These are phyloP conservation scores for Vanessa cardui DNA, from an alignment of 2,888 invertebrate genomes.

Conservation along the genomic window DNA sequence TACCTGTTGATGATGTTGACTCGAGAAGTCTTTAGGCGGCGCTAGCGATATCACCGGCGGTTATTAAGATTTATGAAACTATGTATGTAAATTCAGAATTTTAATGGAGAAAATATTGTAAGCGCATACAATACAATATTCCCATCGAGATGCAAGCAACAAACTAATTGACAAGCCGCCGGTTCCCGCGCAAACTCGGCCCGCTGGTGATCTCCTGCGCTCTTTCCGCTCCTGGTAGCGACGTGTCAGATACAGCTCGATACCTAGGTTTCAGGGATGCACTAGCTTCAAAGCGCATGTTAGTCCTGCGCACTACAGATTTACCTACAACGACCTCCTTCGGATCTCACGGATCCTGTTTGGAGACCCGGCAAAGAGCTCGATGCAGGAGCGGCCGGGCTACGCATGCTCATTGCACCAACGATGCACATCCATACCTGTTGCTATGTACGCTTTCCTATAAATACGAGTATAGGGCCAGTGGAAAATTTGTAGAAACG, in stretches of 20 bases:
- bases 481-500: neutral
- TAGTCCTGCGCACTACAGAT: constrained; percentile 27
- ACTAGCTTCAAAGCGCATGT: constrained; percentile 31
- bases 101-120: neutral
- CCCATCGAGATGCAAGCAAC: constrained; percentile 6
- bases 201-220: neutral
- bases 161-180: constrained; percentile 5
- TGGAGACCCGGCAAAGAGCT: constrained; percentile 9
- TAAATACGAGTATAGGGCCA: too few species aligned
- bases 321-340: constrained; percentile 12
- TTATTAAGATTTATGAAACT: too few species aligned
- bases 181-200: constrained; percentile 16
- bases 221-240: constrained; percentile 19
- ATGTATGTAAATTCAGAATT: neutral
- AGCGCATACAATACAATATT: constrained; percentile 10
- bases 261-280: constrained; percentile 20
- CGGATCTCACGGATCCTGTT: constrained; percentile 17
- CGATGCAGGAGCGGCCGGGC: constrained; percentile 28
- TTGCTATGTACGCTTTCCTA: neutral
- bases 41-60: too few species aligned
- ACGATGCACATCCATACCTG: neutral
- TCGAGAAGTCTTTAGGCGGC: too few species aligned
- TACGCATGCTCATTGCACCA: constrained; percentile 25
- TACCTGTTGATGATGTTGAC: too few species aligned
- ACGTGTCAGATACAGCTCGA: constrained; percentile 17